Evolutionary conservation across 2,888 invertebrate genomes (phyloP).

Genomic region (Sclerodermus sp.): DNA sequence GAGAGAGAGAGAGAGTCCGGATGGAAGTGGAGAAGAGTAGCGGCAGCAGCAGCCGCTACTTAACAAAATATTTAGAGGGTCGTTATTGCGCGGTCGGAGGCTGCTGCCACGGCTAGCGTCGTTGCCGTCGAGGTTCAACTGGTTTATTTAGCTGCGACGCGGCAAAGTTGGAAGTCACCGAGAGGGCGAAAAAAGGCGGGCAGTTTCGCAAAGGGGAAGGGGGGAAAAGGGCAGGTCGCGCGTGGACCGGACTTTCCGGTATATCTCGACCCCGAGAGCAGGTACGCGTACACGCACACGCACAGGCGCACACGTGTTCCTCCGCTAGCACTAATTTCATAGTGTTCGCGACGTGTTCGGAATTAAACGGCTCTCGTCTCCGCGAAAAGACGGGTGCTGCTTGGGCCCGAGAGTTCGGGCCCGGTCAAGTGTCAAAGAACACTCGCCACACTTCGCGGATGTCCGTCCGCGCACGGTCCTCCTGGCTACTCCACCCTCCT

Average conservation of each 20-base stretch:
- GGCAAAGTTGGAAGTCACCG: not conserved
- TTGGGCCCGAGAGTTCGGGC: constrained; percentile 12
- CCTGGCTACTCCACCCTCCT: no score
- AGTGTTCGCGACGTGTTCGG: constrained; percentile 40
- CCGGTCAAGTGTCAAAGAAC: constrained; percentile 29
- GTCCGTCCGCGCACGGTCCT: no score
- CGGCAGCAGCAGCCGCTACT: no score
- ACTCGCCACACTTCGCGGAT: constrained; percentile 5
- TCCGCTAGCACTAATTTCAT: no score
- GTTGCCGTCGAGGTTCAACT: constrained; percentile 39
- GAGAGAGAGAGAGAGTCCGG: no score
- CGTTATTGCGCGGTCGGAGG: constrained; percentile 14
- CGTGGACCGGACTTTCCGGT: constrained; percentile 53
- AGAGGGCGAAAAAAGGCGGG: constrained; percentile 10
- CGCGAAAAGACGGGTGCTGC: constrained; percentile 2
- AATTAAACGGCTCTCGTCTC: constrained; percentile 33
- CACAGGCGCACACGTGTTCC: no score
- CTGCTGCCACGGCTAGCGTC: not conserved
- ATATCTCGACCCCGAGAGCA: constrained; percentile 34
- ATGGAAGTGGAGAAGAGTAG: no score
- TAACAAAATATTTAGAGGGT: constrained; percentile 17
- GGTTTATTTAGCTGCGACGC: constrained; percentile 43
- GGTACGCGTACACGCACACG: constrained; percentile 6
- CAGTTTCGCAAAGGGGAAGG: constrained; percentile 39
- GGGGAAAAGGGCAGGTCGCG: constrained; percentile 39